Evolutionary conservation across 2,888 invertebrate species (phyloP).

Genomic region (Hirtodrosophila trivittata): DNA sequence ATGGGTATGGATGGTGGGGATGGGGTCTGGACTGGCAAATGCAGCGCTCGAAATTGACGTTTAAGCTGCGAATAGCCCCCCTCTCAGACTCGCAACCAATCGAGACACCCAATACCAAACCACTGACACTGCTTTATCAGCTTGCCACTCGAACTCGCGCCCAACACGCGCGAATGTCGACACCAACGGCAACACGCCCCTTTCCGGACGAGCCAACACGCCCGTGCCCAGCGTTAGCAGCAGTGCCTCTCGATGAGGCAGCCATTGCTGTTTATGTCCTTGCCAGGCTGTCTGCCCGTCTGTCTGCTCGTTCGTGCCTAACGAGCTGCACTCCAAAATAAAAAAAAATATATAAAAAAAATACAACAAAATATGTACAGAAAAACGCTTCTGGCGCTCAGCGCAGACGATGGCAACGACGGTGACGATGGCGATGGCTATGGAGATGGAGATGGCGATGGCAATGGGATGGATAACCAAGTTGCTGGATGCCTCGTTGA

Average conservation of each 20-base stretch:
- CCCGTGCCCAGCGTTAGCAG: neutral
- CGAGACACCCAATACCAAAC: neutral
- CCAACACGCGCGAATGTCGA: conserved; percentile 51
- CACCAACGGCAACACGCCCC: conserved; percentile 24
- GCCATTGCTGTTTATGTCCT: conserved; percentile 73
- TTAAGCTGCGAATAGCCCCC: conserved; percentile 40
- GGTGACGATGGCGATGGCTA: conserved; percentile 12
- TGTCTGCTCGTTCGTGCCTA: conserved; percentile 76
- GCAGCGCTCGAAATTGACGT: conserved; percentile 69
- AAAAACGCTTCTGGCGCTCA: conserved; percentile 57
- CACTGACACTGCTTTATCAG: conserved; percentile 19
- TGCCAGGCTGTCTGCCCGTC: conserved; percentile 62
- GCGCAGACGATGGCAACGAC: conserved; percentile 23
- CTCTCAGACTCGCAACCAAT: conserved; percentile 1
- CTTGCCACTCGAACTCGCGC: conserved; percentile 29
- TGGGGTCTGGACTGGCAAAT: conserved; percentile 40
- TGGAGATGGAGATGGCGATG: conserved; percentile 11
- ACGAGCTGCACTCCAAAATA: conserved; percentile 70
- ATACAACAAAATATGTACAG: conserved; percentile 33
- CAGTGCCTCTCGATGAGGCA: conserved; percentile 28
- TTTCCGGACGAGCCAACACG: conserved; percentile 13
- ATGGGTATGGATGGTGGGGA: conserved; percentile 10
- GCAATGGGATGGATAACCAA: conserved; percentile 69
- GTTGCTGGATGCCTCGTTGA: conserved; percentile 71
- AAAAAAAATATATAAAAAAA: conserved; percentile 20